phyloP scores from a whole-genome alignment of 2,888 invertebrate genomes.

The Dynastes grantii region DNA sequence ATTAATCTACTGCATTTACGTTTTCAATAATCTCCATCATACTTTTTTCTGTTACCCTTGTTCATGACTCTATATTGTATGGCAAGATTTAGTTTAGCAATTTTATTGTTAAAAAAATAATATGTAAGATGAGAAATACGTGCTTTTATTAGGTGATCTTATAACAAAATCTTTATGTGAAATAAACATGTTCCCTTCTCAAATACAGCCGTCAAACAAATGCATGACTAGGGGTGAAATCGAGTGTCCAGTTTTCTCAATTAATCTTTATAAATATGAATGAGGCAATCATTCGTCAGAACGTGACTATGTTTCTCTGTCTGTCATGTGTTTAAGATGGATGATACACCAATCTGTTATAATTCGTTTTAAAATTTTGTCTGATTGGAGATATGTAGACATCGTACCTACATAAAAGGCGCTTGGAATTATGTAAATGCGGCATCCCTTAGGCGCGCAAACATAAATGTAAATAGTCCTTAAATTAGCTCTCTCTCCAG shows the following conservation, averaged over 20 bases:
- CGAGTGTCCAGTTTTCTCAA: constrained; percentile 27
- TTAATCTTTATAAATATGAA: constrained; percentile 51
- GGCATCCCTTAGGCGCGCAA: neutral
- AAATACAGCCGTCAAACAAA: no score
- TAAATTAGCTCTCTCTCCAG: neutral
- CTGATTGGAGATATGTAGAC: constrained; percentile 14
- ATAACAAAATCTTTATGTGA: no score
- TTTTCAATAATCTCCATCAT: no score
- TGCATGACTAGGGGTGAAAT: neutral
- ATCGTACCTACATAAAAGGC: neutral
- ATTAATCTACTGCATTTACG: no score
- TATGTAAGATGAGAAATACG: no score
- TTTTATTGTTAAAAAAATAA: no score
- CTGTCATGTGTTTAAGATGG: constrained; percentile 46
- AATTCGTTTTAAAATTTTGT: constrained; percentile 46
- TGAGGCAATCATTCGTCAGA: constrained; percentile 32
- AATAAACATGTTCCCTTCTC: no score
- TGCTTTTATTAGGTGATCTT: no score
- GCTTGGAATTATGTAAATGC: constrained; percentile 9
- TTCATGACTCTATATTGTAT: no score
- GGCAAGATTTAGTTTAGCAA: no score
- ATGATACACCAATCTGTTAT: constrained; percentile 48
- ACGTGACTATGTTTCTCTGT: constrained; percentile 46
- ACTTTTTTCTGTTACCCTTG: no score
- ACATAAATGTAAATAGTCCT: constrained; percentile 7